Percentiles rank a stretch among this genome's conserved stretches.
Conservation (phyloP, 1,140 invertebrate species). For the Ceratosolen fusciceps region DNA sequence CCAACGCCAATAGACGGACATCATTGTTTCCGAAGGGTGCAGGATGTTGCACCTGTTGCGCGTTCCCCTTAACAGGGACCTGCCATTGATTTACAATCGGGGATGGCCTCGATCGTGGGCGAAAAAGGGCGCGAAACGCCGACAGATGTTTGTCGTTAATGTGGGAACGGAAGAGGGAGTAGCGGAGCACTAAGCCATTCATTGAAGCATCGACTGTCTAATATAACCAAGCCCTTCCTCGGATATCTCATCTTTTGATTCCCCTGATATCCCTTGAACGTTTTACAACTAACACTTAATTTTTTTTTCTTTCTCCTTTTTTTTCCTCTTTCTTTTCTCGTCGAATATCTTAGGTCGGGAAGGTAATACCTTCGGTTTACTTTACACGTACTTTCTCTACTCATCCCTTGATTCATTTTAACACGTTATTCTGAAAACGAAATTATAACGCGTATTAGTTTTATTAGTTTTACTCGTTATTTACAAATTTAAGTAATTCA, state of each 20-base stretch:
- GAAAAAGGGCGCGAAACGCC: background rate
- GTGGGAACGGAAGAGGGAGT: constrained; percentile 22
- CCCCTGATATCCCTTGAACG: too few relatives aligned
- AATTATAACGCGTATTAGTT: too few relatives aligned
- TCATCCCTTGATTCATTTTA: too few relatives aligned
- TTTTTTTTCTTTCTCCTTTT: background rate
- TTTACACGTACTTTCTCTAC: too few relatives aligned
- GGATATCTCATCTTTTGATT: background rate
- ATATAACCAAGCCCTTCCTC: background rate
- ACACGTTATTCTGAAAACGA: too few relatives aligned
- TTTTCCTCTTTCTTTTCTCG: too few relatives aligned
- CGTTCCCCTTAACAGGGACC: background rate
- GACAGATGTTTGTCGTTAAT: background rate
- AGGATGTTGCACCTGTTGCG: constrained; percentile 27
- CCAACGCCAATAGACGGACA: constrained; percentile 58
- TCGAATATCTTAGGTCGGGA: too few relatives aligned
- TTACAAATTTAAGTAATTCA: too few relatives aligned
- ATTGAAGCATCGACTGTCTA: background rate
- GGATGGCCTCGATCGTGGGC: background rate
- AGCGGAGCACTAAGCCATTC: background rate
- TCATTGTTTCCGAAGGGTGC: constrained; percentile 52
- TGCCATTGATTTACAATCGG: constrained; percentile 17
- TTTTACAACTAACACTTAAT: too few relatives aligned
- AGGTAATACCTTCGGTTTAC: too few relatives aligned
- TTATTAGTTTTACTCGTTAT: too few relatives aligned